These are phyloP conservation scores for Limnephilus marmoratus DNA, from an alignment of 2,888 invertebrate species.

Conservation along the genomic window DNA sequence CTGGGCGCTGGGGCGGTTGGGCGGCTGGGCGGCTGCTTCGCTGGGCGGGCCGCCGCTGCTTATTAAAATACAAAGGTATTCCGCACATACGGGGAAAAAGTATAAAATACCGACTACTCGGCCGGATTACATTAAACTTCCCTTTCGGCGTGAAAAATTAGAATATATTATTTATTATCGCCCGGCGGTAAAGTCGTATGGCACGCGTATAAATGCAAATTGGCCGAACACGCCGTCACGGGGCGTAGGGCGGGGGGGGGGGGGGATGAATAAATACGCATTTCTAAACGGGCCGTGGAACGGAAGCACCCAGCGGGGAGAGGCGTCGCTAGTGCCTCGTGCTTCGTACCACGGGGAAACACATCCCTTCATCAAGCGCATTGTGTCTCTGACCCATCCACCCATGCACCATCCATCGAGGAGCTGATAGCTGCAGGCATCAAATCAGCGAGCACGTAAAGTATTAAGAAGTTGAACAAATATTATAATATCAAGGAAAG, in stretches of 20 bases:
- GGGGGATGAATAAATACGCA: constrained; percentile 63
- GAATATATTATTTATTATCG: constrained; percentile 66
- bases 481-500: too few species aligned
- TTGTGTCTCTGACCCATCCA: too few species aligned
- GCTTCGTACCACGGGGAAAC: neutral
- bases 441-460: too few species aligned
- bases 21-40: constrained; percentile 16
- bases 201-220: constrained; percentile 66
- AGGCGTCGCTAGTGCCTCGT: neutral
- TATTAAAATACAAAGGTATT: constrained; percentile 48
- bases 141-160: constrained; percentile 66
- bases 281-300: constrained; percentile 58
- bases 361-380: neutral
- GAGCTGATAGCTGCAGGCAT: too few species aligned
- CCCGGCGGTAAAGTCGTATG: constrained; percentile 62
- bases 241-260: constrained; percentile 21
- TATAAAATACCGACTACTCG: constrained; percentile 56
- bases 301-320: constrained; percentile 50
- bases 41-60: constrained; percentile 31
- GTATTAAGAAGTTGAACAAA: too few species aligned
- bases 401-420: too few species aligned
- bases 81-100: constrained; percentile 42
- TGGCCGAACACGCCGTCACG: constrained; percentile 59
- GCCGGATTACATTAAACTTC: constrained; percentile 65
- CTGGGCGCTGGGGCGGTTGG: constrained; percentile 7